Evolutionary conservation across 1,140 invertebrate genomes (phyloP), one percentile per base, ranked within the genome.

Genomic region (Aphelinus certus): DNA sequence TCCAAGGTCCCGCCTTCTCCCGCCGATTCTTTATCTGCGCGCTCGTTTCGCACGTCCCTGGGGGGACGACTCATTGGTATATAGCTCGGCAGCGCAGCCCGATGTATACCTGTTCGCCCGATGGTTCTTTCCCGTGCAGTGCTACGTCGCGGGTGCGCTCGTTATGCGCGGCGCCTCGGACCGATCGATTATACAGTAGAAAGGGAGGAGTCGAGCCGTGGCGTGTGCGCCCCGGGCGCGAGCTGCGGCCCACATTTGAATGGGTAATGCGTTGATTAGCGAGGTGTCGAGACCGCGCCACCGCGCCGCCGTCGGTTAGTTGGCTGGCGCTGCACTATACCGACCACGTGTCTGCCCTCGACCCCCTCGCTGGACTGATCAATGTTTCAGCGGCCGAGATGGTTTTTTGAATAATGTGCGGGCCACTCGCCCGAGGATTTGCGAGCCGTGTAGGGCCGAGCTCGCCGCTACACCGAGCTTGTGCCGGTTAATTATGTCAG

Each of bases 241-340:
- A 26, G 26, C 26, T 26, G 26, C 26, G 26, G 26, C 78, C 71
- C 80, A 76, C 76, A 68, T 63, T 63, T 63, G 48, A 63, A 45
- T 63, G 26, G 26, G 61, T 45, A 63, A 45, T 63, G 61, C 46
- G 46, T 26, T 26, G 26, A 26, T 26, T 26, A 26, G 26, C 26
- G 26, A 26, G 26, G 26, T 26, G 26, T 26, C 26, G 26, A 26
- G 26, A 26, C 26, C 26, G 46, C 3, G 6, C 61, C 9, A 7
- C 61, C n/a, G 55, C 55, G 58, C 5, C 1, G 42, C 7, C 10
- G 26, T 26, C 0, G 26, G 26, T 26, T 26, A 26, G 26, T 26
- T 26, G 26, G 26, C 26, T 26, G 26, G 26, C 26, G 26, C 26
- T 26, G 26, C 26, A 26, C 26, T 26, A 26, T 26, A 26, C 26